Conservation (phyloP, 2,888 invertebrate genomes). For the Hybos culiciformis region DNA sequence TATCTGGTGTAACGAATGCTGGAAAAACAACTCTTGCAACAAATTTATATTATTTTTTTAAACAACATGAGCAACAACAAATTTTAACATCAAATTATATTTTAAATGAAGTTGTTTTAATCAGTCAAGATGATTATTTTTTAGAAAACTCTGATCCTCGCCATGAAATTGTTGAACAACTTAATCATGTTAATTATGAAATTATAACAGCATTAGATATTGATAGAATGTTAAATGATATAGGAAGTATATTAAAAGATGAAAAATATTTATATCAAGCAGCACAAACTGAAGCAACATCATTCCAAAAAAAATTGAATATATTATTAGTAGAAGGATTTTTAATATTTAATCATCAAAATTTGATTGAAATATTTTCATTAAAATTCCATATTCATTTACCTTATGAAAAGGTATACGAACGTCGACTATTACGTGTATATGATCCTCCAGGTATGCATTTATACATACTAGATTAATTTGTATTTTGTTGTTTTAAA, state of each 20-base stretch:
- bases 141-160: slow-evolving; percentile 48
- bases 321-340: slow-evolving; percentile 66
- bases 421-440: slow-evolving; percentile 45
- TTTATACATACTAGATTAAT: too few relatives aligned
- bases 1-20: slow-evolving; percentile 70
- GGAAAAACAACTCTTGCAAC: slow-evolving; percentile 66
- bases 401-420: slow-evolving; percentile 50
- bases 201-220: slow-evolving; percentile 57
- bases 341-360: slow-evolving; percentile 53
- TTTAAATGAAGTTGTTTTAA: slow-evolving; percentile 37
- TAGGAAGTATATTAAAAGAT: slow-evolving; percentile 34
- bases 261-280: slow-evolving; percentile 12
- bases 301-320: slow-evolving; percentile 27
- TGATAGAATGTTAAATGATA: slow-evolving; percentile 50
- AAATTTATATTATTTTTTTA: slow-evolving; percentile 37
- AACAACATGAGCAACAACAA: slow-evolving; percentile 22
- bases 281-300: slow-evolving; percentile 13
- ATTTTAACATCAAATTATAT: slow-evolving; percentile 28
- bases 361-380: slow-evolving; percentile 52
- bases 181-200: slow-evolving; percentile 69
- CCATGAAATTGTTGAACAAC: slow-evolving; percentile 45
- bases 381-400: slow-evolving; percentile 62
- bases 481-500: too few relatives aligned
- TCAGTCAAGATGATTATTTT: slow-evolving; percentile 69
- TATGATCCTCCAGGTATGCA: slow-evolving; percentile 72